Base-by-base conservation (phyloP, 1,140 invertebrate species). In the Drosophila kanapiae region DNA sequence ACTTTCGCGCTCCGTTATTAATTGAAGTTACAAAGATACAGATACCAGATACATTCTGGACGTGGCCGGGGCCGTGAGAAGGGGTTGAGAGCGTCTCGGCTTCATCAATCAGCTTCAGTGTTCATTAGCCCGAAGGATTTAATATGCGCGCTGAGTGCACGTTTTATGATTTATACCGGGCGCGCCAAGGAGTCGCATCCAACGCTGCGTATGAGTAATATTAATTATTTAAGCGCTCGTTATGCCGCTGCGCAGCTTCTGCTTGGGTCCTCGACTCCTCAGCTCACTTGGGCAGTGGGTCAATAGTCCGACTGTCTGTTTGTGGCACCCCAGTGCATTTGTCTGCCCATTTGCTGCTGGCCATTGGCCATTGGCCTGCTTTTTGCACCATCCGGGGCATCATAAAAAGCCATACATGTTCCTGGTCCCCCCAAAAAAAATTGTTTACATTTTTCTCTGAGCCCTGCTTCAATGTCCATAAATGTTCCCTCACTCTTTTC, bases 191-290 rank as follows among this genome's bases (percentile, higher is more conserved):
- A 54, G 45, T 43, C 48, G 48, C 63, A 47, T 40, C 43, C 77
- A 80, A 69, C 76, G 14, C 77, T 80, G 76, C 78, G 78, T 80
- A 75, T 80, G 78, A 90, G 85, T 76, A 84, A 90, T 90, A 90
- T 90, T 90, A 85, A 90, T 90, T 90, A 90, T 90, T 90, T 82
- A 90, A 90, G 81, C 75, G 64, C 85, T 90, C 85, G 85, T 90
- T 90, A 90, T 82, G 62, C 59, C 47, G 67, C 37, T 59, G 9
- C 69, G 31, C 27, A 16, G 27, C 33, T 54, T 13, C 69, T 70
- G 49, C 59, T 78, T 0, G 8, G 33, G 0, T 37, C 11, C 78
- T 67, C 60, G 58, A 72, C 59, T 80, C 75, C 77, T 75, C 49
- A 78, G 82, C 62, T 80, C 82, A 85, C 83, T 86, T 86, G 72